Conservation (phyloP, 1,140 invertebrate species). For the Euura saliciscinereae region DNA sequence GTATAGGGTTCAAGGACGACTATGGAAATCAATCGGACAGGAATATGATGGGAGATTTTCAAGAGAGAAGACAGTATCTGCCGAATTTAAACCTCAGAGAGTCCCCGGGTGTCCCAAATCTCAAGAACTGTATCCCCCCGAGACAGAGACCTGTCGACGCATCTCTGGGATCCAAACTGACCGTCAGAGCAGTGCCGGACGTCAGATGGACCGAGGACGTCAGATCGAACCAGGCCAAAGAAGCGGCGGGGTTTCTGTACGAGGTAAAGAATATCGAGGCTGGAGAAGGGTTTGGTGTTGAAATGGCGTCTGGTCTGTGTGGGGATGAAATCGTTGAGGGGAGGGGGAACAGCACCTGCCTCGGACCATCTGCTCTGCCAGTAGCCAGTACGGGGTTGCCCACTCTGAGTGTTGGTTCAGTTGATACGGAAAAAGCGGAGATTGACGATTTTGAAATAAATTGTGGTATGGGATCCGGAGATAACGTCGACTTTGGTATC, state of each 20-base stretch:
- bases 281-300: slow-evolving; percentile 22
- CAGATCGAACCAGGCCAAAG: background rate
- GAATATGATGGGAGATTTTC: slow-evolving; percentile 82
- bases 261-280: slow-evolving; percentile 3
- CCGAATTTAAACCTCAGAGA: slow-evolving; percentile 46
- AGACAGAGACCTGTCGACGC: slow-evolving; percentile 29
- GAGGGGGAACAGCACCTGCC: slow-evolving; percentile 46
- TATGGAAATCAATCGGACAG: slow-evolving; percentile 80
- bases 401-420: background rate
- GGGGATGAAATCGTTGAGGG: slow-evolving; percentile 28
- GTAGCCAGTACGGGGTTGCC: slow-evolving; percentile 21
- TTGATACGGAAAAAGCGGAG: background rate
- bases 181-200: slow-evolving; percentile 47
- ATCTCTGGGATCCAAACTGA: slow-evolving; percentile 38
- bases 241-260: background rate
- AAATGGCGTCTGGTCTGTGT: slow-evolving; percentile 20
- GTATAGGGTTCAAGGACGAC: slow-evolving; percentile 91
- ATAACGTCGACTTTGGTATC: slow-evolving; percentile 38
- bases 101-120: slow-evolving; percentile 35
- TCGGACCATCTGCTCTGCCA: slow-evolving; percentile 41
- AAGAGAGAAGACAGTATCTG: slow-evolving; percentile 43
- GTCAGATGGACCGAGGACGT: slow-evolving; percentile 39
- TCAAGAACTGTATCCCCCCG: slow-evolving; percentile 28
- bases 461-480: slow-evolving; percentile 39
- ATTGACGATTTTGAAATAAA: slow-evolving; percentile 14